Evolutionary conservation across 2,888 invertebrate species (phyloP).

Genomic region (Drosophila mettleri): DNA sequence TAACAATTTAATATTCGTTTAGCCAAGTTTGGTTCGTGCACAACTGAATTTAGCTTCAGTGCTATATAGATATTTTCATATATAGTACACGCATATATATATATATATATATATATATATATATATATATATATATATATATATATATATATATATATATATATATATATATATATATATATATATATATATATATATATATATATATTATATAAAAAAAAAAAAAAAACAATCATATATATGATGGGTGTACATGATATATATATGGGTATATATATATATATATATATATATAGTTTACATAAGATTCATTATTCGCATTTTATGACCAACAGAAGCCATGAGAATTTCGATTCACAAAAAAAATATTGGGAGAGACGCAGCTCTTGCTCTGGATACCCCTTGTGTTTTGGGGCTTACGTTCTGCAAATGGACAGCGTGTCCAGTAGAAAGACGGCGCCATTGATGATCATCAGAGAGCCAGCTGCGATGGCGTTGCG

Average conservation of each 20-base stretch:
- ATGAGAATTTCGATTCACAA: constrained; percentile 58
- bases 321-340: constrained; percentile 48
- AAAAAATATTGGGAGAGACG: constrained; percentile 27
- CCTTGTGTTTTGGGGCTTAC: constrained; percentile 66
- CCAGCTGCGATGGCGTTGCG: constrained; percentile 83
- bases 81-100: constrained; percentile 6
- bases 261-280: constrained; percentile 21
- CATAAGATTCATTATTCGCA: constrained; percentile 46
- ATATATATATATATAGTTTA: constrained; percentile 29
- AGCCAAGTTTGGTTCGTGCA: constrained; percentile 50
- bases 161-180: too few relatives aligned
- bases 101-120: constrained; percentile 22
- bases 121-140: too few relatives aligned
- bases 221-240: constrained; percentile 18
- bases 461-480: constrained; percentile 84
- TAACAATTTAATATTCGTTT: constrained; percentile 59
- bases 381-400: neutral
- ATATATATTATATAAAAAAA: constrained; percentile 22
- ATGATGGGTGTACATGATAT: constrained; percentile 40
- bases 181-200: constrained; percentile 2
- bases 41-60: constrained; percentile 57
- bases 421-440: constrained; percentile 84
- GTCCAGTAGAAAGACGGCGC: constrained; percentile 82
- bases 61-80: constrained; percentile 39
- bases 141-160: too few relatives aligned